phyloP scores from a whole-genome alignment of 1,140 invertebrate species.

The Drosophila sp. region DNA sequence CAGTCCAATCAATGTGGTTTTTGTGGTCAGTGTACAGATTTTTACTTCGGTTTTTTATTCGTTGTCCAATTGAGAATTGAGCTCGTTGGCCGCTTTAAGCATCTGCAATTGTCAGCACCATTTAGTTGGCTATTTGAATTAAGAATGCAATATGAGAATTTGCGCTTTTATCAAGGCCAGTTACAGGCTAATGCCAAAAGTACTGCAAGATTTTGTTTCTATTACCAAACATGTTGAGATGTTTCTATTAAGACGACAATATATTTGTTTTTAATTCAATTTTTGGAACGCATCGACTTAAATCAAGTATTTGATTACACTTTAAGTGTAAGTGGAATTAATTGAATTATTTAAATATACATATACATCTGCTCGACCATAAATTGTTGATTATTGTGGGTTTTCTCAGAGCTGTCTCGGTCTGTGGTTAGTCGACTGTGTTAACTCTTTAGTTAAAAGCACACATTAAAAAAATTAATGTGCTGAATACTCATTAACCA shows the following conservation, averaged over 20 bases:
- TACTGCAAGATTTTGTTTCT: background rate
- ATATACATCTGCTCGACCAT: background rate
- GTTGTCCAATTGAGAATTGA: background rate
- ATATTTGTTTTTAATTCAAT: conserved; percentile 1
- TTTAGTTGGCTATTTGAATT: conserved; percentile 2
- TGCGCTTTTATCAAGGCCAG: conserved; percentile 20
- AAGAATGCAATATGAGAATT: conserved; percentile 18
- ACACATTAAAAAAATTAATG: conserved; percentile 6
- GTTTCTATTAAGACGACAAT: conserved; percentile 7
- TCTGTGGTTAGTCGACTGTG: conserved; percentile 12
- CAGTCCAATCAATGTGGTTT: conserved; percentile 6
- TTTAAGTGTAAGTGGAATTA: conserved; percentile 2
- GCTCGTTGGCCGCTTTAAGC: conserved; percentile 10
- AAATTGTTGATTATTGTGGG: conserved; percentile 4
- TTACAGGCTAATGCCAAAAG: conserved; percentile 3
- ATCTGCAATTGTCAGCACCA: conserved; percentile 22
- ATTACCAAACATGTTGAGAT: conserved; percentile 3
- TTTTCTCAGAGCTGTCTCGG: background rate
- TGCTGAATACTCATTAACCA: conserved; percentile 7
- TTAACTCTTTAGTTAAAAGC: conserved; percentile 15
- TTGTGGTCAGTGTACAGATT: conserved; percentile 25
- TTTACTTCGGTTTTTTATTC: conserved; percentile 10
- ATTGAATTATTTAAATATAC: conserved; percentile 6
- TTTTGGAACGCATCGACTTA: background rate
- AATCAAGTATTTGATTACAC: conserved; percentile 1